Base-by-base conservation (phyloP, 1,140 invertebrate species). In the Lanistes nyassanus region DNA sequence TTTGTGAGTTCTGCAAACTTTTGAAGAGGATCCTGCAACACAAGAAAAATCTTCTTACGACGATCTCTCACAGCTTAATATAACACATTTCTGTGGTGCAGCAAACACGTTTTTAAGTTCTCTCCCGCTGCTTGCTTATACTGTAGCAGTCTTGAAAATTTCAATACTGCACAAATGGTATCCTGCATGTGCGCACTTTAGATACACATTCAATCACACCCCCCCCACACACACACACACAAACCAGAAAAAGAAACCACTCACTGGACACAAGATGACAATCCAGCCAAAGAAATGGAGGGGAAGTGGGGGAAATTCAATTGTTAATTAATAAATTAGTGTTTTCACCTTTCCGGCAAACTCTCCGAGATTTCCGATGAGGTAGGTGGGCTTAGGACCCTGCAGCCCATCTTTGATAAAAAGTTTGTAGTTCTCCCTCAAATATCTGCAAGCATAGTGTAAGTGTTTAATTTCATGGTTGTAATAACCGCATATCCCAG, bases 1-100 rank as follows among this genome's bases (percentile, higher is more conserved):
- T 75, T 76, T 64, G 74, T 76, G 76, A 77, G 81, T 39, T 69
- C 42, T 23, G 76, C 70, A 68, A 83, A 81, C 6, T 77, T 77
- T 7, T 77, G 66, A 42, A 80, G 47, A 9, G 80, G 76, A 56
- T 74, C 67, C 80, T 81, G 74, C 58, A 83, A 81, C 37, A 60
- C 13, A 11, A 60, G 29, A 39, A 23, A 56, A 37, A 47, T 47
- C 19, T 16, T 47, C 9, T 13, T 6, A 2, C 19, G 42, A 16
- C 13, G 39, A 13, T 42, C 9, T 47, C 19, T 47, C n/a, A n/a
- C n/a, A n/a, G n/a, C n/a, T n/a, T n/a, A n/a, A n/a, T n/a, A n/a
- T n/a, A n/a, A n/a, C n/a, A n/a, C n/a, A n/a, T n/a, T n/a, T n/a
- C n/a, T n/a, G n/a, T n/a, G n/a, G n/a, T n/a, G n/a, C n/a, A n/a